phyloP scores from a whole-genome alignment of 2,797 vertebrate genomes.

The Chanos chanos region DNA sequence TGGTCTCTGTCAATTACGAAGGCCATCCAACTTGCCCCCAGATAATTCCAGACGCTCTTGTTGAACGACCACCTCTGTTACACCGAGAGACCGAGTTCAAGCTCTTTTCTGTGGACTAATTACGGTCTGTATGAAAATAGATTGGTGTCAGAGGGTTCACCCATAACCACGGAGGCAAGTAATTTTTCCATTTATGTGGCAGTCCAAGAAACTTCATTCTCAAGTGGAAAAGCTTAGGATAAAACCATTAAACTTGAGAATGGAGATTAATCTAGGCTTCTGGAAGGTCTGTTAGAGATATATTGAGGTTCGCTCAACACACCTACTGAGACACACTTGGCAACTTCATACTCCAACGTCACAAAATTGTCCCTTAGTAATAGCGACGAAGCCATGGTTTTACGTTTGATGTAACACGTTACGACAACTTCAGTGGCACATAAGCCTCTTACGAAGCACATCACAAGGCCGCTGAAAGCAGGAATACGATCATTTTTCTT shows the following conservation, averaged over 20 bases:
- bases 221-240: not conserved
- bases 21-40: conserved; percentile 1
- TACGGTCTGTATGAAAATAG: not conserved
- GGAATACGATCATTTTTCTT: too few relatives aligned
- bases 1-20: conserved; percentile 34
- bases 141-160: not conserved
- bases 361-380: not conserved
- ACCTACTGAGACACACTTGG: too few relatives aligned
- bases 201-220: conserved; percentile 1
- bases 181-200: conserved; percentile 9
- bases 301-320: too few relatives aligned
- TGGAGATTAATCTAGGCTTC: not conserved
- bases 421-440: too few relatives aligned
- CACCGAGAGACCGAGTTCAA: not conserved
- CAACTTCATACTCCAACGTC: not conserved
- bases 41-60: conserved; percentile 19
- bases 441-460: too few relatives aligned
- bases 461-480: too few relatives aligned
- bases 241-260: conserved; percentile 1
- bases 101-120: conserved; percentile 19
- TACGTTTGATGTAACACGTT: too few relatives aligned
- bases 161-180: not conserved
- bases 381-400: not conserved
- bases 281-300: too few relatives aligned
- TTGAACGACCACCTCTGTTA: conserved; percentile 3